Percentiles rank a stretch among this genome's conserved stretches.
Evolutionary conservation across 2,113 vertebrate genomes (phyloP).

Genomic region (Cathartes aura): DNA sequence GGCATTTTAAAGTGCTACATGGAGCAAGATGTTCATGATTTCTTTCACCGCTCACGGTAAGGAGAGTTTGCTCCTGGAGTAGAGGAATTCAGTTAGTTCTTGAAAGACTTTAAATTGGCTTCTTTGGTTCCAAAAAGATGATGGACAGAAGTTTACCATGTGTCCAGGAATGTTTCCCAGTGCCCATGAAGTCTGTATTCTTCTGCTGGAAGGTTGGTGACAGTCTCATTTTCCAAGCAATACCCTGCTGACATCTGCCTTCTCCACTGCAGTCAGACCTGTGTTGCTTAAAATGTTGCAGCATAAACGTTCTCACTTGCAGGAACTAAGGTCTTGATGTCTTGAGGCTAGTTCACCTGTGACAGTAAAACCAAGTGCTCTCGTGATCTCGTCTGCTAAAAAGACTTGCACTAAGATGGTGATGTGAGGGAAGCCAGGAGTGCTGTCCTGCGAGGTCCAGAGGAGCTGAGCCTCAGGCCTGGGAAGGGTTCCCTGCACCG

Average conservation of each 20-base stretch:
- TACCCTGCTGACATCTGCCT: background rate
- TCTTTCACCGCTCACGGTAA: background rate
- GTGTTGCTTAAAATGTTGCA: accelerated
- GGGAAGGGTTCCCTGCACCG: background rate
- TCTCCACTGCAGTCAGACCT: background rate
- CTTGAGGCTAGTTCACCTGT: background rate
- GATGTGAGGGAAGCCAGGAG: background rate
- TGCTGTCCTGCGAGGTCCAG: accelerated
- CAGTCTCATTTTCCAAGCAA: background rate
- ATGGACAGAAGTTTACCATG: accelerated
- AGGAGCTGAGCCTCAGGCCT: background rate
- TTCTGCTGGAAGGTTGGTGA: background rate
- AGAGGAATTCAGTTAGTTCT: background rate
- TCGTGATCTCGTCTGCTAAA: accelerated
- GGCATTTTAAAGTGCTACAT: accelerated
- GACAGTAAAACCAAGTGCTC: background rate
- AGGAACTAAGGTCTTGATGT: background rate
- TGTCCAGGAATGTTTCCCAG: background rate
- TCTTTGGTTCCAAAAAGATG: background rate
- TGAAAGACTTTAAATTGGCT: background rate
- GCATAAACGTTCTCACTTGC: background rate
- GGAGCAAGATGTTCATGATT: background rate
- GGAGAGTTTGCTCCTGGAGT: background rate
- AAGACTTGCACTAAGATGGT: background rate
- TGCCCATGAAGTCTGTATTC: background rate